Conservation (phyloP, 2,797 vertebrate genomes). For the Eulemur mongoz region DNA sequence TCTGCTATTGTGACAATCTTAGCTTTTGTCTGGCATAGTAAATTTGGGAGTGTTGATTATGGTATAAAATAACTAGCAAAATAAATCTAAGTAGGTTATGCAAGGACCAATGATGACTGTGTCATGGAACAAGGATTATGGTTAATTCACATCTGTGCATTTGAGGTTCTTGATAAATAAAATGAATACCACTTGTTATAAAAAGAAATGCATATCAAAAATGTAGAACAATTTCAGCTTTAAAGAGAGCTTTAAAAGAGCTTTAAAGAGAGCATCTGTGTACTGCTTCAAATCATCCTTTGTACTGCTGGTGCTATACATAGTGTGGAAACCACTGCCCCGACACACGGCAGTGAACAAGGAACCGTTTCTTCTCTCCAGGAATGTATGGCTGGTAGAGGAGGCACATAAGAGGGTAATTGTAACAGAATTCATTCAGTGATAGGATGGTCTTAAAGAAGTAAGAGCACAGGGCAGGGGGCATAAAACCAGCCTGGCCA, state of each 20-base stretch:
- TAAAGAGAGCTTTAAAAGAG: not conserved
- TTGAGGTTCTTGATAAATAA: not conserved
- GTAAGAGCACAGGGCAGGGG: not conserved
- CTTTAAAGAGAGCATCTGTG: not conserved
- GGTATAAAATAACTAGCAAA: not conserved
- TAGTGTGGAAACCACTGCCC: not conserved
- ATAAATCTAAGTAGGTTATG: not conserved
- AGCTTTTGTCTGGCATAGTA: not conserved
- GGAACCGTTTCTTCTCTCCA: not conserved
- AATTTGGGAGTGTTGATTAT: not conserved
- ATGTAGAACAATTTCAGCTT: not conserved
- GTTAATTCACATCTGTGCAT: not conserved
- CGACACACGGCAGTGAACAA: not conserved
- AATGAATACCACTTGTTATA: not conserved
- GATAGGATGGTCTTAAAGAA: not conserved
- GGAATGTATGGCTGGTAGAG: not conserved
- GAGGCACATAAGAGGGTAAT: not conserved
- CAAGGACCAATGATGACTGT: not conserved
- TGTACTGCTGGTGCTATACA: not conserved
- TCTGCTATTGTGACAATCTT: not conserved
- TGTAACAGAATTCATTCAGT: not conserved
- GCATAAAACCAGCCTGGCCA: not conserved
- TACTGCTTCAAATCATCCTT: not conserved
- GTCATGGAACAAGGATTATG: not conserved
- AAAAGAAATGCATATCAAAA: conserved; percentile 21